Percentiles rank a stretch among this genome's conserved stretches.
These are phyloP conservation scores for Sebastes kiyomatsui DNA, from an alignment of 2,797 vertebrate species.

Conservation along the genomic window DNA sequence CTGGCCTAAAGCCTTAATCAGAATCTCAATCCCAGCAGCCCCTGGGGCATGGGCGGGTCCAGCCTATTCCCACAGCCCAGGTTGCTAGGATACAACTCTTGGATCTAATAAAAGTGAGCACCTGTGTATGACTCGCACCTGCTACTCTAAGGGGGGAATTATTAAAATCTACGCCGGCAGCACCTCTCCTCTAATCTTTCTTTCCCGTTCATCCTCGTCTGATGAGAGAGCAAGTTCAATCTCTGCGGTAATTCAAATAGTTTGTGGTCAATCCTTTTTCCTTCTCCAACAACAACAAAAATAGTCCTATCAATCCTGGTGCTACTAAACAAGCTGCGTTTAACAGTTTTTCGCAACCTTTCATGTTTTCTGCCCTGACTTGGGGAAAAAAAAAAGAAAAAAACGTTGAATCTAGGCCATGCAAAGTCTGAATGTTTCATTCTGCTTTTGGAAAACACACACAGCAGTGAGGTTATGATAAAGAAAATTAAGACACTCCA, in stretches of 20 bases:
- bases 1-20: constrained; percentile 68
- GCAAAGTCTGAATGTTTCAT: constrained; percentile 64
- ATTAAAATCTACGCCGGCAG: constrained; percentile 61
- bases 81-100: constrained; percentile 73
- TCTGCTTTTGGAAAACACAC: constrained; percentile 57
- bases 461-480: constrained; percentile 35
- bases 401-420: constrained; percentile 60
- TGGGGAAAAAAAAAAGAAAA: not conserved
- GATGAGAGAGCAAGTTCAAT: constrained; percentile 36
- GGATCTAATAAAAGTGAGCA: constrained; percentile 70
- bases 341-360: constrained; percentile 44
- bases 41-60: constrained; percentile 57
- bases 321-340: constrained; percentile 45
- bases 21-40: constrained; percentile 67
- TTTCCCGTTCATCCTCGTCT: constrained; percentile 40
- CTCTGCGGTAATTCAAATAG: constrained; percentile 41
- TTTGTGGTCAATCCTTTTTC: constrained; percentile 22
- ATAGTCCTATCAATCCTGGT: constrained; percentile 24
- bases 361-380: constrained; percentile 44
- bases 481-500: constrained; percentile 55
- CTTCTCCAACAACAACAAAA: constrained; percentile 27
- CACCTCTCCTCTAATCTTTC: constrained; percentile 56
- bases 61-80: constrained; percentile 59
- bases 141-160: constrained; percentile 59
- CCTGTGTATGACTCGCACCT: constrained; percentile 73